A percentile compares a stretch with the other conserved stretches of the same genome.
phyloP scores from a whole-genome alignment of 2,113 vertebrate genomes.

The Microtus ochrogaster region DNA sequence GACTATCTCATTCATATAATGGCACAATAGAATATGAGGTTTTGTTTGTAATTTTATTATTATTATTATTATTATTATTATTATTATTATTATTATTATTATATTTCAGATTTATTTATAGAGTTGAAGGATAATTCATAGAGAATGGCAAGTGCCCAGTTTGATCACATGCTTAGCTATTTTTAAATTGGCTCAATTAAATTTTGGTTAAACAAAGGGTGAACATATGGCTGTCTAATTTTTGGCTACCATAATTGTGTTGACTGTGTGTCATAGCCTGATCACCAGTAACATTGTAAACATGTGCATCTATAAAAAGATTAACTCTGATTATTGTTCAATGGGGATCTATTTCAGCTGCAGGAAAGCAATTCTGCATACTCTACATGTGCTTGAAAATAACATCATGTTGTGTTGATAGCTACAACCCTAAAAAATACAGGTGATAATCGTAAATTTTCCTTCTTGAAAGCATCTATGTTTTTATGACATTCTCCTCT shows the following conservation, averaged over 20 bases:
- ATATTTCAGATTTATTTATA: slow-evolving; percentile 23
- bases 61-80: background rate
- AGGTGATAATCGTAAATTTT: background rate
- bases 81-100: background rate
- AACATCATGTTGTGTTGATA: background rate
- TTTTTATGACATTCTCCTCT: background rate
- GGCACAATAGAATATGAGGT: background rate
- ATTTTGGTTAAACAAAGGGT: background rate
- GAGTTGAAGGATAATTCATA: background rate
- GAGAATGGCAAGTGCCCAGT: background rate
- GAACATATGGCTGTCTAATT: slow-evolving; percentile 49
- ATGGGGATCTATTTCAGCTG: background rate
- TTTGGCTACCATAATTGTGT: slow-evolving; percentile 38
- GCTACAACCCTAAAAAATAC: slow-evolving; percentile 32
- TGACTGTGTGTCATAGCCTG: slow-evolving; percentile 14
- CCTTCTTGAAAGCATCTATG: background rate
- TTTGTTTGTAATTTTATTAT: background rate
- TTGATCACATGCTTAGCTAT: slow-evolving; percentile 11
- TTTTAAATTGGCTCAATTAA: slow-evolving; percentile 39
- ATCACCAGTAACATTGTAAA: slow-evolving; percentile 30
- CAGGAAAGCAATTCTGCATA: background rate
- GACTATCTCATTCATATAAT: background rate
- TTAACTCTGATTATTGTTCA: slow-evolving; percentile 11
- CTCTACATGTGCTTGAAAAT: background rate
- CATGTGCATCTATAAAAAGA: slow-evolving; percentile 8